phyloP scores from a whole-genome alignment of 2,888 invertebrate genomes.

The Corbicula japonica region DNA sequence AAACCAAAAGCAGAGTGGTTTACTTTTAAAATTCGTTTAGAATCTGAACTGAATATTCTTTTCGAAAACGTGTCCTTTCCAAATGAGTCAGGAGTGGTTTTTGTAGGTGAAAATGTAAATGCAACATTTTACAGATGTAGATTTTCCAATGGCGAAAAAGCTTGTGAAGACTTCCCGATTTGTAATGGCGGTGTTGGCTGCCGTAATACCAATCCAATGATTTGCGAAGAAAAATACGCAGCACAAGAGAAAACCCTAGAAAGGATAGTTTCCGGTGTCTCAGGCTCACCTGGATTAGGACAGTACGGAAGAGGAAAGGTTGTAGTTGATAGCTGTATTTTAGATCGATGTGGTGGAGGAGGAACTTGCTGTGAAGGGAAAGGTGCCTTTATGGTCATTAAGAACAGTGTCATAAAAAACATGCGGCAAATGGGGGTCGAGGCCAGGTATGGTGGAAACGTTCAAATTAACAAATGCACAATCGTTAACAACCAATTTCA shows the following conservation, averaged over 20 bases:
- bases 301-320: conserved; percentile 32
- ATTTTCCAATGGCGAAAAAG: conserved; percentile 33
- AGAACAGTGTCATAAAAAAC: conserved; percentile 20
- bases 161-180: conserved; percentile 22
- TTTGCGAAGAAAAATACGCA: too few species aligned
- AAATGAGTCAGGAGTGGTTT: conserved; percentile 6
- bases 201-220: not conserved
- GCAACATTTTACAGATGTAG: conserved; percentile 38
- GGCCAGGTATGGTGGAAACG: conserved; percentile 33
- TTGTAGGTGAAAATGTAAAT: not conserved
- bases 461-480: conserved; percentile 17
- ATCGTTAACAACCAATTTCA: conserved; percentile 43
- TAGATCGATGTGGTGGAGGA: conserved; percentile 50
- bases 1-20: not conserved
- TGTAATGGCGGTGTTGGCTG: conserved; percentile 33
- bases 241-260: too few species aligned
- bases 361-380: conserved; percentile 28
- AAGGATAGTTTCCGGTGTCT: too few species aligned
- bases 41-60: conserved; percentile 24
- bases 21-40: not conserved
- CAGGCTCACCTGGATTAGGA: conserved; percentile 28
- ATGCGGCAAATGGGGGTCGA: conserved; percentile 51
- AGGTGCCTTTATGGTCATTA: conserved; percentile 24
- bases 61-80: conserved; percentile 52
- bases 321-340: conserved; percentile 36